Base-by-base conservation (phyloP, 2,888 invertebrate species). In the Agapetus fuscipes region DNA sequence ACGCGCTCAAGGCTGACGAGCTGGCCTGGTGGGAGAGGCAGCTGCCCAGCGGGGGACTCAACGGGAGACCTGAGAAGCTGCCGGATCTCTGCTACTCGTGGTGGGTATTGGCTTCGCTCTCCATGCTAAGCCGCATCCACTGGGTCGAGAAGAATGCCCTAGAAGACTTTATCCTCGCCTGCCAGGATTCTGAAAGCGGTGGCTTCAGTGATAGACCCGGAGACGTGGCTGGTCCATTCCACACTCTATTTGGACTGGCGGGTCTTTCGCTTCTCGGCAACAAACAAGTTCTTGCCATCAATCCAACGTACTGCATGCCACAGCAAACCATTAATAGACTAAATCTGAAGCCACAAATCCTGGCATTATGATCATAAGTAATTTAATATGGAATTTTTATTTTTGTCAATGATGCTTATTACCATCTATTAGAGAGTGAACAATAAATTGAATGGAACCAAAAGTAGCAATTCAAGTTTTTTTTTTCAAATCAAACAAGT, bases 61-160 rank as follows among this genome's bases (percentile, higher is more conserved):
- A 98, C 62, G 98, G 97, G 1, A 74, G 98, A 39, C 98, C 98
- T 0, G 98, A 99, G 63, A 99, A 99, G 61, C 66, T 97, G 43
- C 97, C 98, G 0, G 98, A 99, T 60, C 88, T 99, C 2, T 99
- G 98, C 59, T 99, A 99, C 58, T 97, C 96, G 0, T 99, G 98
- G 98, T 99, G 98, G 98, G 98, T 99, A n/a, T 73, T 99, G 46
- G 83, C 98, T 1, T 93, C 96, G 0, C 66, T 99, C 9, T 80
- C 85, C 24, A 95, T 98, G 58, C 73, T 99, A 52, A 94, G 93
- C 26, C 76, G 90, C 43, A 72, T 95, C 37, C 87, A 95, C 61
- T 99, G 96, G 95, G 91, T 98, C 30, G 85, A 94, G 62, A 83
- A 82, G 48, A 76, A 79, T 11, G 76, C 77, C 48, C 59, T 91